Evolutionary conservation across 2,797 vertebrate genomes (phyloP), one percentile per base, ranked within the genome.

Genomic region (Gadopsis marmoratus): DNA sequence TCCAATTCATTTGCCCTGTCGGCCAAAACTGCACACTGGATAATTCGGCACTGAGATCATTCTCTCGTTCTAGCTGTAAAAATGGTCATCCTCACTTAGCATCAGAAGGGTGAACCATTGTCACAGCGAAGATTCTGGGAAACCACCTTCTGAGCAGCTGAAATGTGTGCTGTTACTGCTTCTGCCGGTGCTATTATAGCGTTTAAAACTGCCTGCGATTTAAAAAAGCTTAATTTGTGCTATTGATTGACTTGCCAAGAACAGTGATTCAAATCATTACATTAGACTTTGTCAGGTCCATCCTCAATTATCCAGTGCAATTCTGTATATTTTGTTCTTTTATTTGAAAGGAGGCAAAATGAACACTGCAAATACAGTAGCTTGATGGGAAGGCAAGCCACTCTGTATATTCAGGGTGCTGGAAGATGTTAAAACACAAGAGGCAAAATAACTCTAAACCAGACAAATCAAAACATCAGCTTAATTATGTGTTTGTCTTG

Each of bases 1-100:
- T 84, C 78, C 76, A 67, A 73, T 83, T 82, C 48, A 86, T 89
- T 89, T 82, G 66, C 12, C 48, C 51, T 11, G 62, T 76, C 47
- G 13, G 51, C 76, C 68, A 43, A 69, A 82, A 70, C 63, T 37
- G 12, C 60, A 71, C 2, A 1, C 5, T 2, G 21, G 69, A 74
- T 84, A 71, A 88, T 86, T 79, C n/a, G 0, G 19, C 21, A 1
- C 65, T 78, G 82, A 85, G 59, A 83, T 74, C 75, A 74, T 71
- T 51, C 64, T 45, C 58, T 55, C 10, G 1, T 68, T 81, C 76
- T 33, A 76, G 59, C 39, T 35, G 50, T 48, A 65, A 71, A 74
- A 74, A 50, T n/a, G 53, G 65, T 84, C 67, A 26, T 74, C 67
- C 33, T 78, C 67, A 54, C 45, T 83, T 63, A 64, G 55, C 50